Evolutionary conservation across 1,140 invertebrate genomes (phyloP).

Genomic region (Lutraria rhynchaena): DNA sequence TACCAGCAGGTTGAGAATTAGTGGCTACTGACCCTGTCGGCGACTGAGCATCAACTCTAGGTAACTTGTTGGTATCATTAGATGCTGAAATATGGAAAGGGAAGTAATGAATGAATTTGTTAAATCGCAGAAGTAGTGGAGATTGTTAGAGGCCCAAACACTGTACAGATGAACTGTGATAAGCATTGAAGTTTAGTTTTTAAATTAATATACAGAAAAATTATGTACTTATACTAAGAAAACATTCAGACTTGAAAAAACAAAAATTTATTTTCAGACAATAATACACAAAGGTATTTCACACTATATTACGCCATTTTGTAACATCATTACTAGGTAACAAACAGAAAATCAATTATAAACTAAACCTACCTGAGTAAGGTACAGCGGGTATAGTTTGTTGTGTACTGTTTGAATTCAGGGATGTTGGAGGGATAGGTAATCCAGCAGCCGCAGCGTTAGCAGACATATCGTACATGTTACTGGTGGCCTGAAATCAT

Average conservation of each 20-base stretch:
- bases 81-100: constrained; percentile 4
- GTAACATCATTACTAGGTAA: too few relatives aligned
- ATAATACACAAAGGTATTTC: too few relatives aligned
- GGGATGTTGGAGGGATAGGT: constrained; percentile 36
- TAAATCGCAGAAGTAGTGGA: too few relatives aligned
- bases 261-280: too few relatives aligned
- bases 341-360: too few relatives aligned
- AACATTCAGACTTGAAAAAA: too few relatives aligned
- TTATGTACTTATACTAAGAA: too few relatives aligned
- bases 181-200: too few relatives aligned
- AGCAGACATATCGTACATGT: constrained; percentile 44
- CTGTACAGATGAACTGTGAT: too few relatives aligned
- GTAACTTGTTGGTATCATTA: constrained; percentile 85
- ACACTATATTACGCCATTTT: too few relatives aligned
- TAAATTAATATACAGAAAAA: too few relatives aligned
- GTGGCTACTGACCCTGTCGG: constrained; percentile 87
- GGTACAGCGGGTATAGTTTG: constrained; percentile 78
- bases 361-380: constrained; percentile 85
- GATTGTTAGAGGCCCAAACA: too few relatives aligned
- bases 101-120: neutral
- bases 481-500: constrained; percentile 44
- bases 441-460: constrained; percentile 31
- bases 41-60: constrained; percentile 91
- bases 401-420: constrained; percentile 45
- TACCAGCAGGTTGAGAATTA: constrained; percentile 86